phyloP scores from a whole-genome alignment of 2,113 vertebrate species.

The Spea bombifrons region DNA sequence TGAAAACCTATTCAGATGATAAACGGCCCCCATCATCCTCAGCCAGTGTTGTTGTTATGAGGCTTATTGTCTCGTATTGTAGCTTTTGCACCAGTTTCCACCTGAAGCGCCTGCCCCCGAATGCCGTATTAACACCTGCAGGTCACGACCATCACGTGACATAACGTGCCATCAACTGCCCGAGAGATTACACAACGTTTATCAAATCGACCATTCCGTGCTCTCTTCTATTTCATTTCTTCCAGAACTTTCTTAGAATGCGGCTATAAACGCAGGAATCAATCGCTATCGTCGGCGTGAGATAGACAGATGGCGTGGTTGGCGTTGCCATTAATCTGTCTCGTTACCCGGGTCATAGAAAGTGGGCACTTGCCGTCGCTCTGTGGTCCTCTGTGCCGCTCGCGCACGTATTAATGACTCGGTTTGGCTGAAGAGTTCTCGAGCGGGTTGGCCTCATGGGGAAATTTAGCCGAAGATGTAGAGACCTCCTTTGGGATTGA shows the following conservation, averaged over 20 bases:
- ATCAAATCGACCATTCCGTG: no score
- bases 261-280: no score
- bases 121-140: no score
- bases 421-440: slow-evolving; percentile 17
- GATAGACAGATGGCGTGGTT: not conserved
- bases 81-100: no score
- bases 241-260: no score
- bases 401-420: slow-evolving; percentile 25
- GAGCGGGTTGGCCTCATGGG: slow-evolving; percentile 12
- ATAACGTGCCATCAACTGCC: not conserved
- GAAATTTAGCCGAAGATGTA: not conserved
- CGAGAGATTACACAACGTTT: not conserved
- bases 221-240: not conserved
- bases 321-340: not conserved
- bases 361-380: not conserved
- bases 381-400: not conserved
- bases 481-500: slow-evolving; percentile 1
- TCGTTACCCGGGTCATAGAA: not conserved
- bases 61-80: no score
- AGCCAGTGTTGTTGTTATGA: no score
- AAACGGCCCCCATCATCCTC: no score
- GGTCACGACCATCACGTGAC: no score
- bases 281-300: not conserved
- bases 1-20: no score
- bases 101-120: no score